A percentile compares a stretch with the other conserved stretches of the same genome.
These are phyloP conservation scores for Nestor notabilis DNA, from an alignment of 2,113 vertebrate genomes.

Conservation along the genomic window DNA sequence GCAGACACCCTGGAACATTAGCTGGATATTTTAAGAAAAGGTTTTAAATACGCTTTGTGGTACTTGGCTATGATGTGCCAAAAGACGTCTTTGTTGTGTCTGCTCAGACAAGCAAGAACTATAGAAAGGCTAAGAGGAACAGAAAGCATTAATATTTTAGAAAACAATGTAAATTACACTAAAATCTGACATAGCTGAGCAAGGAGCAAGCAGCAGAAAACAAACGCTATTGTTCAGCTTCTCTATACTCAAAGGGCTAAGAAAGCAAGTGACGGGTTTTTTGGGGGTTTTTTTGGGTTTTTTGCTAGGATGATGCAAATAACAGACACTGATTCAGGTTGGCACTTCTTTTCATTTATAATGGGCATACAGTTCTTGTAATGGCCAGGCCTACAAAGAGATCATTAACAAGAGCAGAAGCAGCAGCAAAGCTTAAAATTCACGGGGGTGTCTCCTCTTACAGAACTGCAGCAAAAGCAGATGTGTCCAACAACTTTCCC, in stretches of 20 bases:
- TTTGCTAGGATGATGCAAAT: neutral
- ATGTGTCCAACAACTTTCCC: conserved; percentile 42
- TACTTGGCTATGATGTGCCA: neutral
- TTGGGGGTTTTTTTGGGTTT: neutral
- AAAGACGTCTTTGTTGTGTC: neutral
- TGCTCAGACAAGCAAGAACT: conserved; percentile 37
- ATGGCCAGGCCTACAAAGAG: neutral
- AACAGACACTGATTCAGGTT: neutral
- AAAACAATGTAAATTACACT: conserved; percentile 48
- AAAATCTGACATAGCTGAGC: conserved; percentile 34
- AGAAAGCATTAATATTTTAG: conserved; percentile 63
- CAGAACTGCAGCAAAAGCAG: conserved; percentile 45
- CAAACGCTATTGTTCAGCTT: neutral
- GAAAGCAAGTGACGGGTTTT: neutral
- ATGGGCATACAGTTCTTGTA: neutral
- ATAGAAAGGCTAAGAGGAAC: conserved; percentile 6
- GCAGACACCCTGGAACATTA: neutral
- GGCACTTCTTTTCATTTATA: neutral
- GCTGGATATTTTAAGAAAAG: neutral
- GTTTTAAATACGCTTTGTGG: conserved; percentile 17
- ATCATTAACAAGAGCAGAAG: neutral
- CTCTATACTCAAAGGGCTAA: neutral
- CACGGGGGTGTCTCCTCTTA: conserved; percentile 16
- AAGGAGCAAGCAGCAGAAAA: conserved; percentile 31
- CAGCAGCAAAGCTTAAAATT: conserved; percentile 49